Base-by-base conservation (phyloP, 2,797 vertebrate species). In the Lutra lutra region DNA sequence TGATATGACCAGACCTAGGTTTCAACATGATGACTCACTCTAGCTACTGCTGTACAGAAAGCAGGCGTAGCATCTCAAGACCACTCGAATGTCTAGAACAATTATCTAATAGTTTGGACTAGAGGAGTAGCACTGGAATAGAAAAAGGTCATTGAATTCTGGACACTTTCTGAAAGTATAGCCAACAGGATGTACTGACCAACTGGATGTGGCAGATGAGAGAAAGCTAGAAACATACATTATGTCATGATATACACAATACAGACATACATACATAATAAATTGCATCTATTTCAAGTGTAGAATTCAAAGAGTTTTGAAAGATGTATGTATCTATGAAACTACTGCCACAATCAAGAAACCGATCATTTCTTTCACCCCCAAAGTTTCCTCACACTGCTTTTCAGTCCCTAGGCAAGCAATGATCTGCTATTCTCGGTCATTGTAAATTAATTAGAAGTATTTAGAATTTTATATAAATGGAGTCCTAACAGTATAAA, bases 1-100 rank as follows among this genome's bases (percentile, higher is more conserved):
- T 56, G n/a, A 79, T 1, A 4, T 75, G 64, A 92, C 51, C 17
- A 80, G n/a, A 84, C 23, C 56, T 92, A 38, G 62, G 46, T 54
- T 46, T 64, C 84, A 73, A 95, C 56, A 73, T 15, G 15, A 64
- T 72, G 38, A 94, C 75, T 86, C 75, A 94, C 73, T 86, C 75
- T 54, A 54, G 38, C 21, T 40, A 66, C 27, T 4, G 9, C 72
- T 46, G 68, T 88, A 46, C 86, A n/a, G 3, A 93, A 85, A 62
- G n/a, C 46, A 86, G 29, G 70, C 7, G 20, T 20, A 51, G 29
- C 79, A 62, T 60, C 35, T 23, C 15, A 91, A 75, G 40, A 80
- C 46, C 64, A 95, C 48, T 8, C 84, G 56, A 83, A 95, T 62
- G 32, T 46, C 75, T 40, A 62, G 25, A 43, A 72, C 21, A 58